Base-by-base conservation (phyloP, 2,113 vertebrate genomes). In the Cyprinus carpio region DNA sequence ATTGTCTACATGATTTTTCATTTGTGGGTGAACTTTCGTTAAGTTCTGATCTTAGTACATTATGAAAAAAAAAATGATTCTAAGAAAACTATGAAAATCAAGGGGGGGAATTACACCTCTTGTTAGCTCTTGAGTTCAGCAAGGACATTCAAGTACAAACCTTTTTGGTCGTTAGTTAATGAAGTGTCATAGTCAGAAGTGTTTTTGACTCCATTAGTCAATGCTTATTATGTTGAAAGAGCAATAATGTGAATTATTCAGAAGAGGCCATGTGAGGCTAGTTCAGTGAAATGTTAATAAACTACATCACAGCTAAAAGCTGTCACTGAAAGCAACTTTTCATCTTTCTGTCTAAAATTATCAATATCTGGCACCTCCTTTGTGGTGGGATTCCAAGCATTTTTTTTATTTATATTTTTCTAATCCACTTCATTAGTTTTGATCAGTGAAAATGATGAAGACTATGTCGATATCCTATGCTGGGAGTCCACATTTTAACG, bases 381-480 rank as follows among this genome's bases (percentile, higher is more conserved):
- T 46, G 34, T 4, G 12, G 20, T 75, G 25, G 29, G 12, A 25
- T 62, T 84, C 43, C 25, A 11, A 31, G 75, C 40, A 34, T 51
- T 64, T 46, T 49, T 49, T 46, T 51, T 46, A 46, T 58, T 79
- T 40, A 34, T 34, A 34, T 40, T 40, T 40, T 58, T 49, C 74
- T 82, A 60, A 84, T 80, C 4, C 72, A 85, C 75, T 76, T 84
- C 75, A 87, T 89, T 83, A 85, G 37, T 34, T 62, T 37, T 82
- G 56, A 85, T 85, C 75, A 62, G 71, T 76, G 84, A 69, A 77
- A 46, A 86, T 85, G 60, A 84, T 85, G 75, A 81, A 67, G 46
- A 80, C 29, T 83, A 83, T 60, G 76, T 80, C 84, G 11, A 75
- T 81, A 58, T 75, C n/a, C 34, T 43, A 43, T 13, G 23, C n/a